A percentile compares a stretch with the other conserved stretches of the same genome.
These are phyloP conservation scores for Melanotaenia duboulayi DNA, from an alignment of 2,113 vertebrate genomes.

Conservation along the genomic window DNA sequence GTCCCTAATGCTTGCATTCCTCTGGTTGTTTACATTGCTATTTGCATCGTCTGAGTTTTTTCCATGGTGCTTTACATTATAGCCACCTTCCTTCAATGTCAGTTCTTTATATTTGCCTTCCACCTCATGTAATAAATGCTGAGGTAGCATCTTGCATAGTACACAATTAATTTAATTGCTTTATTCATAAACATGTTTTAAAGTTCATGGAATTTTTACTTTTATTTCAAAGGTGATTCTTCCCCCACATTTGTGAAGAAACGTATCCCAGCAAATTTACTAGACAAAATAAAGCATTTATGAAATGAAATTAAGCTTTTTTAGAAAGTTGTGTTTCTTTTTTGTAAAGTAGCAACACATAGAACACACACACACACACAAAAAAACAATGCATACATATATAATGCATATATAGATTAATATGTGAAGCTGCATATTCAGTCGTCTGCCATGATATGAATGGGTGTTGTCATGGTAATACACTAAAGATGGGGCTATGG, in stretches of 20 bases:
- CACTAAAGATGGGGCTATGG: constrained; percentile 59
- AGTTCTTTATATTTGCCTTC: constrained; percentile 43
- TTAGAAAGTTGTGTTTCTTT: background rate
- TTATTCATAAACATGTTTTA: background rate
- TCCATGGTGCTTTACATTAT: constrained; percentile 30
- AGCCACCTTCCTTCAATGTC: constrained; percentile 26
- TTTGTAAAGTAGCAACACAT: too few relatives aligned
- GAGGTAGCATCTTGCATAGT: constrained; percentile 39
- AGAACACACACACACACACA: background rate
- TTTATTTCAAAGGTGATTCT: background rate
- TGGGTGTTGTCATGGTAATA: constrained; percentile 78
- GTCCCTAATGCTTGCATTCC: constrained; percentile 50
- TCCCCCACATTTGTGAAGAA: background rate
- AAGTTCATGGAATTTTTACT: background rate
- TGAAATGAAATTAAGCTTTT: constrained; percentile 40
- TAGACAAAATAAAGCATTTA: constrained; percentile 18
- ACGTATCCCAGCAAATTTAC: background rate
- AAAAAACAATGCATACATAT: constrained; percentile 50
- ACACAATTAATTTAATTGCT: background rate
- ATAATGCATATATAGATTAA: too few relatives aligned
- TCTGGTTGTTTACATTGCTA: constrained; percentile 58
- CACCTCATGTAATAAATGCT: constrained; percentile 61
- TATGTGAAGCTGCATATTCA: constrained; percentile 73
- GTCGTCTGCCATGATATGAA: constrained; percentile 69
- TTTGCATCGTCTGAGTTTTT: constrained; percentile 29